These are phyloP conservation scores for Melangyna quadrimaculata DNA, from an alignment of 2,888 invertebrate species.

Conservation along the genomic window DNA sequence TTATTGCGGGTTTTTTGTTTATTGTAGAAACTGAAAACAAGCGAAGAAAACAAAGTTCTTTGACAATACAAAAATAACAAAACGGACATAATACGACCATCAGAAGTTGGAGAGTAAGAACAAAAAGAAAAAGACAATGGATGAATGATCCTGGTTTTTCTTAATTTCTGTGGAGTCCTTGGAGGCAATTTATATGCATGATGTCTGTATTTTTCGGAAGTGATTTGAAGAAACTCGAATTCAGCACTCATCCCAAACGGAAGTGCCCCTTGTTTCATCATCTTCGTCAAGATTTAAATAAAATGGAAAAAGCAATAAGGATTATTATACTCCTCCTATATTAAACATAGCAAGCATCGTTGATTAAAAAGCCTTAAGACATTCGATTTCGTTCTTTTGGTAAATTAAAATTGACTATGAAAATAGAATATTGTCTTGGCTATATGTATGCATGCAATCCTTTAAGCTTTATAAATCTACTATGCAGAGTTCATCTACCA, in stretches of 20 bases:
- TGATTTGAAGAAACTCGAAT: background rate
- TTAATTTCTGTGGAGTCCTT: slow-evolving; percentile 4
- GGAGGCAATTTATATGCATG: background rate
- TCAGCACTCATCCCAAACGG: background rate
- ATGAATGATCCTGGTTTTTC: background rate
- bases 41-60: background rate
- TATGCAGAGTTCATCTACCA: background rate
- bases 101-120: background rate
- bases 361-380: slow-evolving; percentile 13
- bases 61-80: background rate
- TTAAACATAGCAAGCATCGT: background rate
- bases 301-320: slow-evolving; percentile 2
- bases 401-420: background rate
- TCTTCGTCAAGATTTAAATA: background rate
- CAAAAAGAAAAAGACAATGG: background rate
- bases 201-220: background rate
- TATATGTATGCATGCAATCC: background rate
- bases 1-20: slow-evolving; percentile 3
- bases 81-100: background rate
- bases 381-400: slow-evolving; percentile 4
- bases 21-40: background rate
- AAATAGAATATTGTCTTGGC: background rate
- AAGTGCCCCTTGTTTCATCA: no score
- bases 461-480: background rate
- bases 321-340: background rate